These are phyloP conservation scores for Sciurus niger DNA, from an alignment of 2,113 vertebrate species.

Conservation along the genomic window DNA sequence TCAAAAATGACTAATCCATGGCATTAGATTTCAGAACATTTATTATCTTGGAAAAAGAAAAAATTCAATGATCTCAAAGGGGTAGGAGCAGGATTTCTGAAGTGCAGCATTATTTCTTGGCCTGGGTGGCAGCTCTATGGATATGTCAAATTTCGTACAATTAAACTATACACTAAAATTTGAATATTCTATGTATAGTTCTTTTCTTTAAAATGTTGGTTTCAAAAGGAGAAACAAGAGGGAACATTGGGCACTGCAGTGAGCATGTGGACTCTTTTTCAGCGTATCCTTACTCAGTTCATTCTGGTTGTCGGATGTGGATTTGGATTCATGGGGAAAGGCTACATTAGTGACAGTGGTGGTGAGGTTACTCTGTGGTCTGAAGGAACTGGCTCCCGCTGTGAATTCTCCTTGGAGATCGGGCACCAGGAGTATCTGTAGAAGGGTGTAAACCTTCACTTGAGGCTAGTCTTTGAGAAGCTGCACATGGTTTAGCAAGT, in stretches of 20 bases:
- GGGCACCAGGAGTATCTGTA: neutral
- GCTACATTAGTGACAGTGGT: neutral
- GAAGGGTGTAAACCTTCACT: neutral
- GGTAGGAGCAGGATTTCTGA: neutral
- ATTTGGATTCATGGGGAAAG: slow-evolving; percentile 18
- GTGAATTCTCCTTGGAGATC: neutral
- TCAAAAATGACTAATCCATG: neutral
- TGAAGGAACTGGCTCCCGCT: neutral
- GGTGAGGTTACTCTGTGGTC: neutral
- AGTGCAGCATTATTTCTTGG: neutral
- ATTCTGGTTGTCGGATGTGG: neutral
- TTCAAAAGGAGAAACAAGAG: neutral
- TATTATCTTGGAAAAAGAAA: neutral
- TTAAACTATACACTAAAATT: neutral
- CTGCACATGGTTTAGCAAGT: neutral
- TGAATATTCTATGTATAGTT: neutral
- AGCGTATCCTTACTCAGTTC: neutral
- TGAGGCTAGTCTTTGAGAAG: slow-evolving; percentile 16
- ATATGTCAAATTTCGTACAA: neutral
- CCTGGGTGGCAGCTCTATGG: neutral
- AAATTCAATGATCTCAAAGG: neutral
- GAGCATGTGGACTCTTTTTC: neutral
- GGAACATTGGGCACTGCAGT: neutral
- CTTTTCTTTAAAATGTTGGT: slow-evolving; percentile 19
- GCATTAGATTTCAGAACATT: neutral